Conservation (phyloP, 2,797 vertebrate genomes). For the Arctocebus calabarensis region DNA sequence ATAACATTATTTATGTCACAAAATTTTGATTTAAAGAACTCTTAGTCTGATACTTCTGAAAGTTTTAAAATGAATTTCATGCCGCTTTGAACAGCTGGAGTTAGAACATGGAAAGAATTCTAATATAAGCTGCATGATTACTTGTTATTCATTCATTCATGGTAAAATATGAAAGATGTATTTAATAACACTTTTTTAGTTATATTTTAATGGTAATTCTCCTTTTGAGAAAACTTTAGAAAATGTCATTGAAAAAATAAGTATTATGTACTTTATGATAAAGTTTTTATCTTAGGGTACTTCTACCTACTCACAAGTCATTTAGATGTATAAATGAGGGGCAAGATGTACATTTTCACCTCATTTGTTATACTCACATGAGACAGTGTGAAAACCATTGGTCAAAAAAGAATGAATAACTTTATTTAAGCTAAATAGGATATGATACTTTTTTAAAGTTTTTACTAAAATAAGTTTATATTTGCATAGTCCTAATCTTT, state of each 20-base stretch:
- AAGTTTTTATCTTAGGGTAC: neutral
- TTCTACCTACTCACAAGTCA: neutral
- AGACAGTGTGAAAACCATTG: neutral
- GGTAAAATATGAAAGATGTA: neutral
- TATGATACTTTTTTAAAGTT: slow-evolving; percentile 17
- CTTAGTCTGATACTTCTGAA: slow-evolving; percentile 40
- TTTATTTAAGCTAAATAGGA: slow-evolving; percentile 28
- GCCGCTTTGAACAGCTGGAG: slow-evolving; percentile 47
- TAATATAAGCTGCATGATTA: slow-evolving; percentile 48
- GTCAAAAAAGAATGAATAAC: neutral
- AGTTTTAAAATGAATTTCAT: slow-evolving; percentile 59
- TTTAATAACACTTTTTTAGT: slow-evolving; percentile 40
- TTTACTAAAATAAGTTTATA: neutral
- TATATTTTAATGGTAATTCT: slow-evolving; percentile 8
- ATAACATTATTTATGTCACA: slow-evolving; percentile 20
- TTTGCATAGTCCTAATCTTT: slow-evolving; percentile 32
- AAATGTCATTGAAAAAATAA: slow-evolving; percentile 21
- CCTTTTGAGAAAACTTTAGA: slow-evolving; percentile 54
- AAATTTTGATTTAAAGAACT: slow-evolving; percentile 43
- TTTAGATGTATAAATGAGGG: neutral
- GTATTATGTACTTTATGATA: slow-evolving; percentile 13
- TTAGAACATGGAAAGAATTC: slow-evolving; percentile 42
- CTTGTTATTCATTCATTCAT: neutral
- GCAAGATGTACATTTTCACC: neutral
- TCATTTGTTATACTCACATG: neutral